Evolutionary conservation across 2,797 vertebrate genomes (phyloP).

Genomic region (Pachyuromys duprasi): DNA sequence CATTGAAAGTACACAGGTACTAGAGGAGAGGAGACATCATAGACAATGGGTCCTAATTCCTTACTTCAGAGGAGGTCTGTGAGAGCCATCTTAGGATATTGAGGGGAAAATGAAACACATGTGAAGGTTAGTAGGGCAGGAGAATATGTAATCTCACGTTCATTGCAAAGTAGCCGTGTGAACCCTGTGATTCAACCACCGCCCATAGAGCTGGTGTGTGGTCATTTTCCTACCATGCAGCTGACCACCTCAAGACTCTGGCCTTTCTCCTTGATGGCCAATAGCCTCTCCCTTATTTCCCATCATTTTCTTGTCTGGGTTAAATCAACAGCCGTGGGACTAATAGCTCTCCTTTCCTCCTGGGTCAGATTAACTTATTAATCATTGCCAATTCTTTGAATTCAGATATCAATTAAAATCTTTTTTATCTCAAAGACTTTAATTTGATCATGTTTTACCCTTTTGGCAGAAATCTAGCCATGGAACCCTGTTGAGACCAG

Average conservation of each 20-base stretch:
- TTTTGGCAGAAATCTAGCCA: background rate
- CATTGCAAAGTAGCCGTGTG: background rate
- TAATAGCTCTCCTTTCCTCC: background rate
- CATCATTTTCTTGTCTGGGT: background rate
- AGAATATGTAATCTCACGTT: background rate
- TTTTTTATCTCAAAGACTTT: background rate
- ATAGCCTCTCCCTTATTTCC: background rate
- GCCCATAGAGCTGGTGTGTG: background rate
- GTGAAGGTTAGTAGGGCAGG: background rate
- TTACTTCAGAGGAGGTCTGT: background rate
- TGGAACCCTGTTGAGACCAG: accelerated
- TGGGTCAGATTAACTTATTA: background rate
- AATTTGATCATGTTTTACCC: background rate
- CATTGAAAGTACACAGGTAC: background rate
- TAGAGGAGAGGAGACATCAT: accelerated
- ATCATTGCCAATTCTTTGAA: background rate
- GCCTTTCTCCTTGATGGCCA: background rate
- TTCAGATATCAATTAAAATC: background rate
- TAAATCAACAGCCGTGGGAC: background rate
- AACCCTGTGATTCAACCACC: background rate
- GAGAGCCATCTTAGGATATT: no score
- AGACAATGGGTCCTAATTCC: background rate
- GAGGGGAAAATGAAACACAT: background rate
- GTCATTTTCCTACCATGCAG: background rate
- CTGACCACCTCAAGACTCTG: background rate